Evolutionary conservation across 2,888 invertebrate species (phyloP).

Genomic region (Dromius quadrimaculatus): DNA sequence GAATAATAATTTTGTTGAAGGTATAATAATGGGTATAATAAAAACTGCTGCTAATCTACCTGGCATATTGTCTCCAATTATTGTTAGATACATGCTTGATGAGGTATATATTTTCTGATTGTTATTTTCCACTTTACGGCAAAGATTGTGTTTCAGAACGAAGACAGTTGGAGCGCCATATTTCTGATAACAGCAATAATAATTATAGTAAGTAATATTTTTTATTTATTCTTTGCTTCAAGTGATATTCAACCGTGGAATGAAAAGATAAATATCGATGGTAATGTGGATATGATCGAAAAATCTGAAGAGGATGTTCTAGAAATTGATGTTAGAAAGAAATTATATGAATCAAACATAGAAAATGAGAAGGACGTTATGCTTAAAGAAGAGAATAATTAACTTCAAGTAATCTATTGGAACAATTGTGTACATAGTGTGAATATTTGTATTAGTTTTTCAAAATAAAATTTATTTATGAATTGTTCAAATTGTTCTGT

Average conservation of each 20-base stretch:
- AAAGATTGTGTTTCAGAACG: neutral
- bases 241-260: conserved; percentile 40
- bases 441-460: too few species aligned
- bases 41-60: conserved; percentile 20
- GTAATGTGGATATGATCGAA: conserved; percentile 7
- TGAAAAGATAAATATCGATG: neutral
- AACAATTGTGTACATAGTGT: too few species aligned
- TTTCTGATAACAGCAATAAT: conserved; percentile 20
- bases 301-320: conserved; percentile 9
- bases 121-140: neutral
- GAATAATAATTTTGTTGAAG: neutral
- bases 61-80: conserved; percentile 31
- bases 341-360: neutral
- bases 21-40: conserved; percentile 24
- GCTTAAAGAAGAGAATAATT: too few species aligned
- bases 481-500: too few species aligned
- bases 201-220: neutral
- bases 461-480: too few species aligned
- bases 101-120: conserved; percentile 8
- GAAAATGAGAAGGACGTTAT: neutral
- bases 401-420: too few species aligned
- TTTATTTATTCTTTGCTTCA: conserved; percentile 26
- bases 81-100: conserved; percentile 26
- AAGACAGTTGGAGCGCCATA: conserved; percentile 11
- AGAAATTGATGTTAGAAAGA: neutral